Conservation (phyloP, 1,140 invertebrate genomes). For the Manduca sexta region DNA sequence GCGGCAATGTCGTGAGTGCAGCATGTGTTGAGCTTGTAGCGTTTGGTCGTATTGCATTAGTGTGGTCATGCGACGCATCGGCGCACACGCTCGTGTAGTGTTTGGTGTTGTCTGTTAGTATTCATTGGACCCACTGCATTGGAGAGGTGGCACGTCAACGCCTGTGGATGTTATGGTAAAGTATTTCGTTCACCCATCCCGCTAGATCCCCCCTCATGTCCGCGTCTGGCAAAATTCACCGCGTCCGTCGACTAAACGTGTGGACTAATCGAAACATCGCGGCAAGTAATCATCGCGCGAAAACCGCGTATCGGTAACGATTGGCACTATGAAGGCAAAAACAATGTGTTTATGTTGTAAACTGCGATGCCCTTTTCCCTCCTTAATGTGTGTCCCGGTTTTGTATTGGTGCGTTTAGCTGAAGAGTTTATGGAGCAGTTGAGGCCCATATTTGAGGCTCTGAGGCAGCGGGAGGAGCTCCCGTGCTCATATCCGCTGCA, state of each 20-base stretch:
- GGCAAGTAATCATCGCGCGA: constrained; percentile 12
- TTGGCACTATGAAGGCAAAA: constrained; percentile 64
- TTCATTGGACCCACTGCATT: constrained; percentile 67
- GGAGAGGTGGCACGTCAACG: constrained; percentile 68
- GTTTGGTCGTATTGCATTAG: constrained; percentile 69
- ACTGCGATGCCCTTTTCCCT: constrained; percentile 35
- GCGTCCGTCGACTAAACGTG: constrained; percentile 51
- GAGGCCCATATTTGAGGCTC: constrained; percentile 94
- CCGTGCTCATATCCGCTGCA: constrained; percentile 90
- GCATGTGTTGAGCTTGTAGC: constrained; percentile 68
- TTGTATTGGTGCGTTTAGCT: constrained; percentile 78
- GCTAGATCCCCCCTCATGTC: constrained; percentile 59
- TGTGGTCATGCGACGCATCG: constrained; percentile 66
- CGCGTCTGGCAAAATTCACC: constrained; percentile 37
- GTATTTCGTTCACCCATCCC: constrained; percentile 60
- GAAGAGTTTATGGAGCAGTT: constrained; percentile 94
- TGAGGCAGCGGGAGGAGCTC: constrained; percentile 89
- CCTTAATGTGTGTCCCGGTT: constrained; percentile 63
- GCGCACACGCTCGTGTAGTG: constrained; percentile 67
- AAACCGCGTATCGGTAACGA: constrained; percentile 52
- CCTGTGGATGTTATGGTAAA: constrained; percentile 64
- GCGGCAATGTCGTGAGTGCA: constrained; percentile 49
- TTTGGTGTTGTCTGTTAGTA: constrained; percentile 69
- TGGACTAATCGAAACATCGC: constrained; percentile 50
- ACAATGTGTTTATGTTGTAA: constrained; percentile 36